Evolutionary conservation across 2,888 invertebrate genomes (phyloP).

Genomic region (Dryocosmus kuriphilus): DNA sequence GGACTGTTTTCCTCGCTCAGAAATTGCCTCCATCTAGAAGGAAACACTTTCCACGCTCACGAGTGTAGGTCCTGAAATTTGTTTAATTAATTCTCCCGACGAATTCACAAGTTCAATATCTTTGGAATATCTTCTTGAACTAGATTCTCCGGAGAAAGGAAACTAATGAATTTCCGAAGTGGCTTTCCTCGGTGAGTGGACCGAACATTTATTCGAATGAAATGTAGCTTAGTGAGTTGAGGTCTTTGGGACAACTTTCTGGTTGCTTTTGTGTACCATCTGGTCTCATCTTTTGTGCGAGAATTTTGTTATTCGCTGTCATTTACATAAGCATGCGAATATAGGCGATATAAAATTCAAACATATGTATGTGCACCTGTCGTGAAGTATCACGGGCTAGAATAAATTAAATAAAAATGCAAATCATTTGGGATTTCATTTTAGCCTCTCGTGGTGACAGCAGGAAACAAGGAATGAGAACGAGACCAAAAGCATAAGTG

Average conservation of each 20-base stretch:
- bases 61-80: slow-evolving; percentile 1
- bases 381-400: background rate
- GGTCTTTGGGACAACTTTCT: background rate
- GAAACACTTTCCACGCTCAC: background rate
- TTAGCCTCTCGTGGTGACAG: slow-evolving; percentile 1
- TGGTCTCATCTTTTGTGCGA: background rate
- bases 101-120: slow-evolving; percentile 13
- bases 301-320: background rate
- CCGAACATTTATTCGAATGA: slow-evolving; percentile 4
- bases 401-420: slow-evolving; percentile 40
- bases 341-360: slow-evolving; percentile 14
- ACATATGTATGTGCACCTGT: slow-evolving; percentile 25
- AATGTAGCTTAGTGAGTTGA: background rate
- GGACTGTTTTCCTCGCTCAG: slow-evolving; percentile 1
- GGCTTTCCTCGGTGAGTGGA: slow-evolving; percentile 3
- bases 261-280: background rate
- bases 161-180: slow-evolving; percentile 52
- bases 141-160: slow-evolving; percentile 20
- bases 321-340: slow-evolving; percentile 26
- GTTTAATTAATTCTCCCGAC: slow-evolving; percentile 24
- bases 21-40: background rate
- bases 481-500: background rate
- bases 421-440: slow-evolving; percentile 29
- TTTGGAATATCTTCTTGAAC: slow-evolving; percentile 12
- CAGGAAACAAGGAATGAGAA: background rate